Evolutionary conservation across 2,113 vertebrate species (phyloP), one percentile per base, ranked within the genome.

Genomic region (Orthonyx spaldingii): DNA sequence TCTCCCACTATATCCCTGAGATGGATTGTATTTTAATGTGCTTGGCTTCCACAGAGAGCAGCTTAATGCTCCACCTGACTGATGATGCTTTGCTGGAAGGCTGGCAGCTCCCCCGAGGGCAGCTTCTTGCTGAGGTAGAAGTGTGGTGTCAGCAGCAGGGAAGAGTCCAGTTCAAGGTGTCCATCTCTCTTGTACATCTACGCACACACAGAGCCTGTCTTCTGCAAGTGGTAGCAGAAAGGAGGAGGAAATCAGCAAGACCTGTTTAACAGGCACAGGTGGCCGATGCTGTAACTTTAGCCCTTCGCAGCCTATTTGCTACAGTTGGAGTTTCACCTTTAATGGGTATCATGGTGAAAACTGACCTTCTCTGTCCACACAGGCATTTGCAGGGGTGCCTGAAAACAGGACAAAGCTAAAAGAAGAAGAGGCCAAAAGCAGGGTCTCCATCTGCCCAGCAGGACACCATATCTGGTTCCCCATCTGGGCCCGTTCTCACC

Each of bases 1-100:
- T 85, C 83, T 90, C 95, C 93, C 64, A 27, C 60, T 86, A 22
- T 6, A 42, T 89, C 90, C 74, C 92, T 69, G 90, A 88, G 88
- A 97, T 68, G 75, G 84, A 96, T 85, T 94, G 80, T 90, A 70
- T 97, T 97, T 97, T 97, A 95, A 97, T 91, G 95, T 84, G 80
- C 71, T 97, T 93, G 80, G 74, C 63, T 96, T 94, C 94, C 79
- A 39, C 28, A 59, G 50, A 32, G 61, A 88, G n/a, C 53, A 87
- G 63, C 88, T 95, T 97, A 96, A 95, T 94, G 84, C 35, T 95
- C 82, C 76, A 93, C 83, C 94, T 96, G 87, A 91, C 2, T 0
- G 88, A 97, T 82, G 65, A 81, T 42, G 37, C 69, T 93, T 95
- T 28, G 4, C 71, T 87, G 84, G 81, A 90, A 95, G 65, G 90